Percentiles rank a stretch among this genome's conserved stretches.
Conservation (phyloP, 2,888 invertebrate genomes). For the Rhagium mordax region DNA sequence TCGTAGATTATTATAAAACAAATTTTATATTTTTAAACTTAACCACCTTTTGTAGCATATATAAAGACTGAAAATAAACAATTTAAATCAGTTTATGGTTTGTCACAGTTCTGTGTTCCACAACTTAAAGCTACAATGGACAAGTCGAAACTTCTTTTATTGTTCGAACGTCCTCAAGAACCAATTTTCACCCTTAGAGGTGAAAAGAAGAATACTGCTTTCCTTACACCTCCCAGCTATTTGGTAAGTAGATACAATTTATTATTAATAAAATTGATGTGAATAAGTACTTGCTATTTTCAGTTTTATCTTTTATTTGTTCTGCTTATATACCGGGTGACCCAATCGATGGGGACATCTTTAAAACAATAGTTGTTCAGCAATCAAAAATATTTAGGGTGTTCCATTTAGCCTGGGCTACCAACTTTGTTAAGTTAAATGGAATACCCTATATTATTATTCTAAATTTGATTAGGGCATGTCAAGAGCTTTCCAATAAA, state of each 20-base stretch:
- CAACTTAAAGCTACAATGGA: conserved; percentile 1
- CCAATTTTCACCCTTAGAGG: conserved; percentile 83
- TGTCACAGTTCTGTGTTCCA: not conserved
- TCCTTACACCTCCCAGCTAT: conserved; percentile 75
- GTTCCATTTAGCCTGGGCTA: no score
- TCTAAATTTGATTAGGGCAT: no score
- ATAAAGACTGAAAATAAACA: not conserved
- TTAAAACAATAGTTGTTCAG: no score
- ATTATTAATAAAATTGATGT: no score
- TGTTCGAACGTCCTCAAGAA: conserved; percentile 84
- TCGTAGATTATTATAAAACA: not conserved
- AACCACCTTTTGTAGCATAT: not conserved
- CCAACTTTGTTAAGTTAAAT: no score
- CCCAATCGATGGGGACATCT: no score
- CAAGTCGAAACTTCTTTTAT: conserved; percentile 68
- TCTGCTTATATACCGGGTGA: no score
- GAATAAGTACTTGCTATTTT: no score
- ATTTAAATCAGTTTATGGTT: not conserved
- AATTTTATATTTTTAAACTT: not conserved
- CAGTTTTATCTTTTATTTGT: no score
- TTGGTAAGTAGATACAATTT: conserved; percentile 72
- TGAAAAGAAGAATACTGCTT: conserved; percentile 71
- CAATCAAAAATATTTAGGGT: no score
- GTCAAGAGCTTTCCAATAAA: no score
- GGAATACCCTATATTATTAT: no score